Evolutionary conservation across 2,888 invertebrate genomes (phyloP), one percentile per base, ranked within the genome.

Genomic region (Cremastinae sp.): DNA sequence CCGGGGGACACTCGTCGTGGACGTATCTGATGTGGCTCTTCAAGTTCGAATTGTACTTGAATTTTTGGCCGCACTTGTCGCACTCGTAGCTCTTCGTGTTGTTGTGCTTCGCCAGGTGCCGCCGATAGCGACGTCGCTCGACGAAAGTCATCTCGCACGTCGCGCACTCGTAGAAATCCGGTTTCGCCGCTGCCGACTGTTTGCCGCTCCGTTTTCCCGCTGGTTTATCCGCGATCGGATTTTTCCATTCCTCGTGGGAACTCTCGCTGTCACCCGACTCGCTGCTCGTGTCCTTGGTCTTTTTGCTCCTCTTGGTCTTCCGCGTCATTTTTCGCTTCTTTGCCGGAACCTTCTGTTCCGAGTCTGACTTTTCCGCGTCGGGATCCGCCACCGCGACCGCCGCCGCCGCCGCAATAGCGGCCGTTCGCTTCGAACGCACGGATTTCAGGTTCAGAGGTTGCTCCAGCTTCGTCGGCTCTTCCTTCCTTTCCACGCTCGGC

Each of bases 1-100:
- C 59, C 5, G 75, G 59, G 74, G 82, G 4, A 79, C 79, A 5
- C 79, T 78, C 75, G 53, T 75, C 41, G 65, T 83, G 80, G 1
- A 66, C 64, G 20, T 76, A 69, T 41, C 79, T 70, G 0, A 74
- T 66, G 72, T 80, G 82, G 38, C 74, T 76, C 28, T 77, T 80
- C 0, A 84, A 71, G 1, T 75, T 78, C 0, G 79, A 69, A 10
- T 78, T 62, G 38, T 79, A 79, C 7, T 79, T 79, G 49, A 83
- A 82, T 12, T 76, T 79, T 59, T 78, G 78, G 0, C 78, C 76
- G 51, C 83, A 83, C 18, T 75, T 78, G n/a, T 58, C 53, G 53
- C 83, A 81, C 28, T 77, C 78, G 59, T 76, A 72, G 20, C 65
- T 76, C 53, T 77, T 77, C 34, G 74, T 61, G 7, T 71, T 80